phyloP scores from a whole-genome alignment of 2,797 vertebrate species.

The Microctenopoma steveboyesi region DNA sequence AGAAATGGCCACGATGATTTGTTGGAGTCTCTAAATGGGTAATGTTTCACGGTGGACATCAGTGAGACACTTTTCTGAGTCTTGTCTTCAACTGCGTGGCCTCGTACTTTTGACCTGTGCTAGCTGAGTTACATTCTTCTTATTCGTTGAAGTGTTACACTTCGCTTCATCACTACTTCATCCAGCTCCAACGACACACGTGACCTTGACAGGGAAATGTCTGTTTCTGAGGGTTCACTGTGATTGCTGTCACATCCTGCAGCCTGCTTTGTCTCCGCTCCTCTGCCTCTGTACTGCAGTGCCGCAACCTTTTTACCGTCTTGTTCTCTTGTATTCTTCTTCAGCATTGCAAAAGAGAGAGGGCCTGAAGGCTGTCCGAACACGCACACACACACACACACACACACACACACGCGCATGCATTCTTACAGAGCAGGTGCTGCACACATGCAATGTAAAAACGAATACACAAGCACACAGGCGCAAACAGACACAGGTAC shows the following conservation, averaged over 20 bases:
- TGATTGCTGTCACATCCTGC: constrained; percentile 28
- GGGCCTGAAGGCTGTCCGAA: constrained; percentile 13
- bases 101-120: too few species aligned
- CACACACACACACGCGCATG: constrained; percentile 3
- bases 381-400: background rate
- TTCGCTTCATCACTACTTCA: background rate
- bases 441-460: background rate
- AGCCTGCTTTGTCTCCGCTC: constrained; percentile 4
- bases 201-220: constrained; percentile 10
- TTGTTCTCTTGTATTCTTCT: constrained; percentile 40
- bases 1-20: constrained; percentile 55
- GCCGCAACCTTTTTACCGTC: constrained; percentile 38
- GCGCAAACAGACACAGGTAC: too few species aligned
- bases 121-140: too few species aligned
- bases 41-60: constrained; percentile 33
- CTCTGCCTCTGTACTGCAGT: constrained; percentile 11
- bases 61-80: constrained; percentile 34
- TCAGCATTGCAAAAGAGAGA: constrained; percentile 4
- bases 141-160: too few species aligned
- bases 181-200: background rate
- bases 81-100: background rate
- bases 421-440: constrained; percentile 2
- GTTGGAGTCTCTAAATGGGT: constrained; percentile 31
- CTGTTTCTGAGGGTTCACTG: constrained; percentile 24
- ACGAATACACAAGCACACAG: too few species aligned